Evolutionary conservation across 2,113 vertebrate species (phyloP).

Genomic region (Rhipidura dahli): DNA sequence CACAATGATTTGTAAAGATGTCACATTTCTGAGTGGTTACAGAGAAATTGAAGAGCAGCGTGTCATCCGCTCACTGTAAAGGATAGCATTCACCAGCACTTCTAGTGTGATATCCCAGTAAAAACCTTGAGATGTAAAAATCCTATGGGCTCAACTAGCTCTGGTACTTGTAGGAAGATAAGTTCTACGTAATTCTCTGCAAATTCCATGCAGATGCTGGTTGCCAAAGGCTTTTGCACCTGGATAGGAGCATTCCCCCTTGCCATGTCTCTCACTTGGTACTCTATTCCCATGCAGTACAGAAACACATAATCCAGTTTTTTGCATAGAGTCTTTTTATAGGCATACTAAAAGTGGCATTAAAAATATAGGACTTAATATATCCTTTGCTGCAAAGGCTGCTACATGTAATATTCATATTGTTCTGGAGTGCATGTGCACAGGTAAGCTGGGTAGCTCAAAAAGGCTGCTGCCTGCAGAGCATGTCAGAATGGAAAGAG

Average conservation of each 20-base stretch:
- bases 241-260: not conserved
- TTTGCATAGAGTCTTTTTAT: constrained; percentile 41
- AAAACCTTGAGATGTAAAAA: not conserved
- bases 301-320: not conserved
- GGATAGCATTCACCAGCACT: not conserved
- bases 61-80: not conserved
- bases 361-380: constrained; percentile 41
- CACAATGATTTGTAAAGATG: not conserved
- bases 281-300: not conserved
- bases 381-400: constrained; percentile 8
- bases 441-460: not conserved
- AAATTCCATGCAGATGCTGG: not conserved
- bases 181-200: not conserved
- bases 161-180: not conserved
- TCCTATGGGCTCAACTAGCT: not conserved
- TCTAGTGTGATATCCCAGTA: not conserved
- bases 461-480: not conserved
- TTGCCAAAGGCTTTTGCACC: constrained; percentile 10
- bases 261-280: not conserved
- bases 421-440: not conserved
- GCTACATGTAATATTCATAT: constrained; percentile 30
- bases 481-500: not conserved
- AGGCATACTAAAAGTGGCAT: constrained; percentile 30
- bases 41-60: not conserved
- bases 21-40: not conserved